Percentiles rank a stretch among this genome's conserved stretches.
These are phyloP conservation scores for Ophthalmolycus amberensis DNA, from an alignment of 2,113 vertebrate species.

Conservation along the genomic window DNA sequence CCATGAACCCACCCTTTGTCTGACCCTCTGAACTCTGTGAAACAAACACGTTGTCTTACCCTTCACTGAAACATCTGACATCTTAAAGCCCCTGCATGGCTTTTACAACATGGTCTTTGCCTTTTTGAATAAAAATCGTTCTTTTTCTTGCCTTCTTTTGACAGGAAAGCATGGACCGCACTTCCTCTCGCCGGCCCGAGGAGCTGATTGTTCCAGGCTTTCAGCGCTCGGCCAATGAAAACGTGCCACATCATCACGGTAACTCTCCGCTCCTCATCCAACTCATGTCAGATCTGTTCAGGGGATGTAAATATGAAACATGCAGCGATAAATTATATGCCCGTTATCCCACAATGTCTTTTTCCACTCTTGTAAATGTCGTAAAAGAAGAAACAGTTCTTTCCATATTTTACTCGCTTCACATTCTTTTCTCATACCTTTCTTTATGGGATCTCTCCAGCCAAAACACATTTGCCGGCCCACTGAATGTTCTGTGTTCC, in stretches of 20 bases:
- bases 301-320: background rate
- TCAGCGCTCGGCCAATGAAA: constrained; percentile 82
- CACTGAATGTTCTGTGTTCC: constrained; percentile 44
- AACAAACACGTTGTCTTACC: constrained; percentile 14
- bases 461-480: constrained; percentile 21
- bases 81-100: background rate
- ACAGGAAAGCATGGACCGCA: constrained; percentile 92
- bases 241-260: constrained; percentile 89
- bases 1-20: constrained; percentile 18
- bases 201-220: constrained; percentile 86
- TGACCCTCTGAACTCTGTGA: constrained; percentile 41
- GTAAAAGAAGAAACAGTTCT: background rate
- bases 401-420: constrained; percentile 29
- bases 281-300: background rate
- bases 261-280: constrained; percentile 49
- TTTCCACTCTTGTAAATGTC: background rate
- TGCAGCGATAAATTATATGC: background rate
- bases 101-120: constrained; percentile 16
- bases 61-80: constrained; percentile 35
- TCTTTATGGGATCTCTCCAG: constrained; percentile 1
- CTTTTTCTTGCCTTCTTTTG: constrained; percentile 20
- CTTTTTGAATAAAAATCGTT: background rate
- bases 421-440: background rate
- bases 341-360: background rate
- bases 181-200: constrained; percentile 81